Evolutionary conservation across 2,797 vertebrate species (phyloP).

Genomic region (Phoxinus dragarum): DNA sequence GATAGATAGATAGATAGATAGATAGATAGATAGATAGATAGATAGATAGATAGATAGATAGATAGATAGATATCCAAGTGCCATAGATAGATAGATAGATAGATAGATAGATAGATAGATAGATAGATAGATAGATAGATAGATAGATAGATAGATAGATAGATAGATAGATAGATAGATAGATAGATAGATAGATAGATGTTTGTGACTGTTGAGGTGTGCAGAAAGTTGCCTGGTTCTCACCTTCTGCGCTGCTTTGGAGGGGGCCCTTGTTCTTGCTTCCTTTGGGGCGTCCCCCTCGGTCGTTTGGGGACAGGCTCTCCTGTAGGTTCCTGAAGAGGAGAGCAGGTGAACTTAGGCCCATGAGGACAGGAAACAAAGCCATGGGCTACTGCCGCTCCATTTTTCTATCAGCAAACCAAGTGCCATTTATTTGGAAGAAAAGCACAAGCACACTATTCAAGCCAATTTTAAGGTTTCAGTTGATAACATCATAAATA

Average conservation of each 20-base stretch:
- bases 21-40: background rate
- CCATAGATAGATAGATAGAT: background rate
- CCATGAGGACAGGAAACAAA: slow-evolving; percentile 68
- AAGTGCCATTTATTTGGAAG: slow-evolving; percentile 4
- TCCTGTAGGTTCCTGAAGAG: slow-evolving; percentile 88
- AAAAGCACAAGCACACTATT: slow-evolving; percentile 1
- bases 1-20: background rate
- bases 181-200: background rate
- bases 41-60: background rate
- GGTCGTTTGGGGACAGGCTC: slow-evolving; percentile 96
- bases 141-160: background rate
- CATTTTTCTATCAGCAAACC: slow-evolving; percentile 13
- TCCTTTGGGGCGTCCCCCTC: slow-evolving; percentile 95
- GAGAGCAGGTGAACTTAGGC: slow-evolving; percentile 67
- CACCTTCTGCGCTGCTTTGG: slow-evolving; percentile 96
- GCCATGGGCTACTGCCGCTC: slow-evolving; percentile 26
- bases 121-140: background rate
- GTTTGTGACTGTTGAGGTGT: slow-evolving; percentile 32
- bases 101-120: background rate
- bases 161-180: background rate
- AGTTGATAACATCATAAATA: background rate
- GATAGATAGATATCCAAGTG: background rate
- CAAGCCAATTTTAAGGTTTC: background rate
- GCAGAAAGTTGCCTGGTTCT: slow-evolving; percentile 66
- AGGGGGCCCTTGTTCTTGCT: slow-evolving; percentile 98